These are phyloP conservation scores for Parapsyche elsis DNA, from an alignment of 1,140 invertebrate genomes.

Conservation along the genomic window DNA sequence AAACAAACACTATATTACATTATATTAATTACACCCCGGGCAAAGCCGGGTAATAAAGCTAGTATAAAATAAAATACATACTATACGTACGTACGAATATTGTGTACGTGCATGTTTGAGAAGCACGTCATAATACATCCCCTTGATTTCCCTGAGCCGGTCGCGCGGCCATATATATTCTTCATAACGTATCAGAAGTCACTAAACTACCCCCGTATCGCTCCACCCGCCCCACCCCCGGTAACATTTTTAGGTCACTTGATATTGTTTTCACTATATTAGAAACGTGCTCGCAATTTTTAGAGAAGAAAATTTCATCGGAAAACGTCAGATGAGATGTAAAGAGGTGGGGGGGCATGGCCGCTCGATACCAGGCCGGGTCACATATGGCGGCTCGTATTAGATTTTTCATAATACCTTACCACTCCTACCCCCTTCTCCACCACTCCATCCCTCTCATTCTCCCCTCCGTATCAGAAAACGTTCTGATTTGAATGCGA, in stretches of 20 bases:
- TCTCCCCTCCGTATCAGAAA: background rate
- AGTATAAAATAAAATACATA: no score
- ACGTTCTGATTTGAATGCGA: slow-evolving; percentile 16
- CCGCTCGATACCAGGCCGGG: slow-evolving; percentile 24
- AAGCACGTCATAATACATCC: slow-evolving; percentile 36
- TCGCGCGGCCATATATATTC: slow-evolving; percentile 54
- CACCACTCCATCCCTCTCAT: background rate
- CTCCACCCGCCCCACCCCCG: slow-evolving; percentile 31
- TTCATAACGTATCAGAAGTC: slow-evolving; percentile 57
- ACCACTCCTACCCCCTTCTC: background rate
- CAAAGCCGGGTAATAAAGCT: no score
- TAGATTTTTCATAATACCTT: slow-evolving; percentile 28
- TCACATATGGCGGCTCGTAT: slow-evolving; percentile 14
- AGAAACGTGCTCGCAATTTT: slow-evolving; percentile 58
- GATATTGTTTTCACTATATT: slow-evolving; percentile 58
- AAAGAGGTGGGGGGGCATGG: slow-evolving; percentile 34
- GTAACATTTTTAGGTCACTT: slow-evolving; percentile 57
- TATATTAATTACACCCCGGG: no score
- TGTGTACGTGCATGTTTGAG: background rate
- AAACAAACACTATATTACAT: no score
- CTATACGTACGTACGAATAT: background rate
- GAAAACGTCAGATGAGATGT: slow-evolving; percentile 56
- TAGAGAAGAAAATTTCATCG: slow-evolving; percentile 57
- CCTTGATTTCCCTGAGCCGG: slow-evolving; percentile 44
- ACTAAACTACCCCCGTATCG: slow-evolving; percentile 55